Percentiles rank a stretch among this genome's conserved stretches.
phyloP scores from a whole-genome alignment of 2,888 invertebrate genomes.

The Linnaemya vulpina region DNA sequence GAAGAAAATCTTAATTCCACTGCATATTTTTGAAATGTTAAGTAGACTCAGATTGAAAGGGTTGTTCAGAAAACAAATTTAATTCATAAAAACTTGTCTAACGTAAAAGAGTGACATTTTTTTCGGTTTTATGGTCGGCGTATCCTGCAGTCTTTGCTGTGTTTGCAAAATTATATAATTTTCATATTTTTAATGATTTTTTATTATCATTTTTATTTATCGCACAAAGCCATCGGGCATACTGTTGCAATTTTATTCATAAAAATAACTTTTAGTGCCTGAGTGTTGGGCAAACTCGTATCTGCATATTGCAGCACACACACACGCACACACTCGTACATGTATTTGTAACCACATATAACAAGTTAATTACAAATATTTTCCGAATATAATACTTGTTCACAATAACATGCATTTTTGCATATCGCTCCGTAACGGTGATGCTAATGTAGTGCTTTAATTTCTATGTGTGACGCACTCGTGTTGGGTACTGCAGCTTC shows the following conservation, averaged over 20 bases:
- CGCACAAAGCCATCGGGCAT: constrained; percentile 56
- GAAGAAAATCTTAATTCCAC: too few species aligned
- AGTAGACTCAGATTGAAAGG: too few species aligned
- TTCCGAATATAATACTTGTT: constrained; percentile 48
- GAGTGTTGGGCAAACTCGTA: constrained; percentile 4
- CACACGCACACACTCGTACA: neutral
- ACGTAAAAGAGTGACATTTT: too few species aligned
- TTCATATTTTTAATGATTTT: constrained; percentile 65
- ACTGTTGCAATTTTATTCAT: constrained; percentile 63
- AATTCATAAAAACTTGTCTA: too few species aligned
- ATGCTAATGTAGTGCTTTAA: constrained; percentile 23
- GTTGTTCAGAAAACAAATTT: too few species aligned
- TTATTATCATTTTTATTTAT: constrained; percentile 68
- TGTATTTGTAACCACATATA: constrained; percentile 39
- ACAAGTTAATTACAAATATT: constrained; percentile 68
- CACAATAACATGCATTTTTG: constrained; percentile 33
- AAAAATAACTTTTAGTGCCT: constrained; percentile 32
- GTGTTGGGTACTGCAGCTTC: neutral
- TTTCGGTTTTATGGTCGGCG: neutral
- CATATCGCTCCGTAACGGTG: constrained; percentile 8
- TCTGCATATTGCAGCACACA: neutral
- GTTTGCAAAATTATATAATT: constrained; percentile 43
- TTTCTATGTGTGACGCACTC: neutral
- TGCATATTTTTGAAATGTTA: too few species aligned
- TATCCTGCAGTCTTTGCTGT: neutral